Evolutionary conservation across 2,888 invertebrate genomes (phyloP).

Genomic region (Eupithecia subumbrata): DNA sequence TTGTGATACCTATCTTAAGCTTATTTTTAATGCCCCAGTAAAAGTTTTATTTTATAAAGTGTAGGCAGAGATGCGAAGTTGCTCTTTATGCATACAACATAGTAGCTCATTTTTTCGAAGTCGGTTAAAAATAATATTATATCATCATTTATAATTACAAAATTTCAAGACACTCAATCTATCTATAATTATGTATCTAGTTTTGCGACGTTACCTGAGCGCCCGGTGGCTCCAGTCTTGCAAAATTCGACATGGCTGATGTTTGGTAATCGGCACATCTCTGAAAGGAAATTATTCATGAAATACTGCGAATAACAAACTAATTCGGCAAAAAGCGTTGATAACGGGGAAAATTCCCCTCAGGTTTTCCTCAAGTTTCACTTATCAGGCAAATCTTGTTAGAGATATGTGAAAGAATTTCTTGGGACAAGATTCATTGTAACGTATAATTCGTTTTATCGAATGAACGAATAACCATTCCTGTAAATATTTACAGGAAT

Average conservation of each 20-base stretch:
- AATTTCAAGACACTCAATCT: neutral
- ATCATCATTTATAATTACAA: neutral
- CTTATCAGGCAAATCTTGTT: neutral
- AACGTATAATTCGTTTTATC: neutral
- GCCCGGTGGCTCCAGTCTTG: constrained; percentile 96
- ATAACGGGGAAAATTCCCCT: neutral
- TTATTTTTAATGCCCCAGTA: too few relatives aligned
- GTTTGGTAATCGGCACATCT: constrained; percentile 97
- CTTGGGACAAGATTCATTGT: neutral
- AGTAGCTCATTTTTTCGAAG: too few relatives aligned
- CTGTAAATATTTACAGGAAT: neutral
- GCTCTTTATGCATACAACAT: too few relatives aligned
- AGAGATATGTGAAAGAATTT: neutral
- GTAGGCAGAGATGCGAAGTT: too few relatives aligned
- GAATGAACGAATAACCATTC: too few relatives aligned
- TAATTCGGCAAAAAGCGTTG: neutral
- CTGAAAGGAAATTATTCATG: constrained; percentile 84
- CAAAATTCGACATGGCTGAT: constrained; percentile 94
- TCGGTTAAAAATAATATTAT: too few relatives aligned
- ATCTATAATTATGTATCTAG: neutral
- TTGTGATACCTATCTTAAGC: too few relatives aligned
- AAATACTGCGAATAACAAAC: neutral
- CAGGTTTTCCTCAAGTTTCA: neutral
- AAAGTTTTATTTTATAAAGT: too few relatives aligned
- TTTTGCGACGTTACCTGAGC: constrained; percentile 87